Base-by-base conservation (phyloP, 2,113 vertebrate genomes). In the Gopherus evgoodei region DNA sequence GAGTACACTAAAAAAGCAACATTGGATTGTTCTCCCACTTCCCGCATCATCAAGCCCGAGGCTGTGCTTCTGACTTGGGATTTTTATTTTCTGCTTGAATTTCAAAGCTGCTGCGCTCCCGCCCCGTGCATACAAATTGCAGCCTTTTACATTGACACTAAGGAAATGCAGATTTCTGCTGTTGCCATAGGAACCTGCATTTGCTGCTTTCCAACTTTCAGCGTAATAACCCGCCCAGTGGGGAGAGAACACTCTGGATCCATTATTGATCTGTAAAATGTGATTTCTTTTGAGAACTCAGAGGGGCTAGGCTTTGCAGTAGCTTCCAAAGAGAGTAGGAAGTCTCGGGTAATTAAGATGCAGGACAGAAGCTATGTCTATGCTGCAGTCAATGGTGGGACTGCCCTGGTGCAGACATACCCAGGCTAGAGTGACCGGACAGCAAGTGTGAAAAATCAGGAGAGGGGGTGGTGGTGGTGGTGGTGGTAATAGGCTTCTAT, bases 131-230 rank as follows among this genome's bases (percentile, higher is more conserved):
- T 95, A 96, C 96, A 93, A 97, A 97, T 91, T 76, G 86, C 86
- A 14, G 49, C 87, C 31, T 88, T 88, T 92, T 78, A 78, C 38
- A 84, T 83, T 81, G 76, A 84, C 90, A 83, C 6, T 72, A 81
- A 88, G 72, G 91, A 94, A 84, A 87, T 81, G 87, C 21, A 96
- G 84, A 95, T 89, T 94, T 90, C 87, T 81, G 31, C 53, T 4
- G 94, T 97, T 94, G 89, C 92, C 94, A 87, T 96, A 78, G 96
- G 81, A 97, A 96, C 95, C 89, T 44, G 91, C 93, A 79, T 90
- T 87, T 24, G 81, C 80, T 50, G 90, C 96, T 96, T 90, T 83
- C 87, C 86, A 31, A 69, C 92, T 93, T 85, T 19, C 84, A 84
- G 3, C 91, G 84, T 87, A 91, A 92, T 78, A 50, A 86, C 81